Evolutionary conservation across 2,888 invertebrate genomes (phyloP), one percentile per base, ranked within the genome.

Genomic region (Eucriotettix oculatus): DNA sequence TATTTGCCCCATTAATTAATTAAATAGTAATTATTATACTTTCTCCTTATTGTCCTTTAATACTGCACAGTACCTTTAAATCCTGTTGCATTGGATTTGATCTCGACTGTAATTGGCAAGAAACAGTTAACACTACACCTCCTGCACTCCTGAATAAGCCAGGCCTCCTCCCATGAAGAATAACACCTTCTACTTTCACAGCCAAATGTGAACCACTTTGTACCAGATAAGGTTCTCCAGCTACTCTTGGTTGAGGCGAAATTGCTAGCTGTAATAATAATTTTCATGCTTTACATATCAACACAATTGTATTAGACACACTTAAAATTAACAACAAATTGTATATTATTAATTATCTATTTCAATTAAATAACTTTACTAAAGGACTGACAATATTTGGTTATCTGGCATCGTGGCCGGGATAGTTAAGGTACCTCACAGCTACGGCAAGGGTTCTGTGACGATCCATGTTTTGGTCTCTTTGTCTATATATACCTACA

Each of bases 171-270:
- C 84, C 85, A 66, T 86, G 86, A 67, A 87, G 85, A 56, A 95
- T 81, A 1, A 97, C 93, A 0, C 96, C 96, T 74, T 96, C 96
- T 2, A 96, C 89, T 76, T 93, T 94, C 40, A 96, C 81, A 1
- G 94, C 91, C 62, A 96, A 79, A 66, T 91, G 87, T 66, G 91
- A 88, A 59, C 89, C 87, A 53, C 85, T 83, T 62, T 88, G 87
- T 48, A 95, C 85, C 64, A 86, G 80, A 56, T 94, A 87, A 56
- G 88, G 88, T 67, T 96, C 95, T 1, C 88, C 87, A 63, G 85
- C 79, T 52, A 83, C 82, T 58, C 86, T 75, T 0, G 90, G 89
- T 69, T 89, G 88, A 1, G 91, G 90, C 44, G 86, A 86, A 10
- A 90, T 83, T 0, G 89, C 87, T 62, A 91, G 73, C 75, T 78